Percentiles rank a stretch among this genome's conserved stretches.
Conservation (phyloP, 2,888 invertebrate genomes). For the Agriopis leucophaearia region DNA sequence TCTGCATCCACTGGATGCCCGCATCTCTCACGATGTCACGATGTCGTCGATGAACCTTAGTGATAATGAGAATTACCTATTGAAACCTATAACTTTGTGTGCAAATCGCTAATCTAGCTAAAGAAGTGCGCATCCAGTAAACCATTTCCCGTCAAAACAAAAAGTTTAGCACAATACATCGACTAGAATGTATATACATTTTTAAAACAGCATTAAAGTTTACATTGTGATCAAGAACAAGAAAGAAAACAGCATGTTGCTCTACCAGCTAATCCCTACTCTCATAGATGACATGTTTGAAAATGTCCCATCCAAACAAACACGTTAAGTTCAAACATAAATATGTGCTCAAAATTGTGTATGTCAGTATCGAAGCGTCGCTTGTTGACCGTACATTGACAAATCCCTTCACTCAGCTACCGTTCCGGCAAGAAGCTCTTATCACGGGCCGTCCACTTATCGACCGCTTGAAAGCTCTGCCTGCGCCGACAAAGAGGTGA, state of each 20-base stretch:
- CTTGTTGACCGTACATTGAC: slow-evolving; percentile 80
- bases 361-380: slow-evolving; percentile 21
- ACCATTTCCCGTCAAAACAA: too few species aligned
- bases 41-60: too few species aligned
- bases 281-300: slow-evolving; percentile 19
- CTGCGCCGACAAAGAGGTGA: slow-evolving; percentile 81
- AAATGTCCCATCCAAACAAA: slow-evolving; percentile 38
- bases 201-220: background rate
- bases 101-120: too few species aligned
- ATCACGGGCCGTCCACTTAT: slow-evolving; percentile 76
- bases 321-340: slow-evolving; percentile 41
- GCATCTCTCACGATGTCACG: too few species aligned
- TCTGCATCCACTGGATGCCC: too few species aligned
- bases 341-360: slow-evolving; percentile 35
- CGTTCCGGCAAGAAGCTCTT: slow-evolving; percentile 69
- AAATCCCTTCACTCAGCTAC: slow-evolving; percentile 80
- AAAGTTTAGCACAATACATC: too few species aligned
- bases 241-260: slow-evolving; percentile 11
- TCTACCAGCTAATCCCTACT: slow-evolving; percentile 19
- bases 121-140: too few species aligned
- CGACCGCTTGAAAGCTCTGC: slow-evolving; percentile 71
- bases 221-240: background rate
- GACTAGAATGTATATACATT: background rate
- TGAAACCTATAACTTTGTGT: too few species aligned
- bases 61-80: too few species aligned